Evolutionary conservation across 2,888 invertebrate genomes (phyloP).

Genomic region (Ceramica pisi): DNA sequence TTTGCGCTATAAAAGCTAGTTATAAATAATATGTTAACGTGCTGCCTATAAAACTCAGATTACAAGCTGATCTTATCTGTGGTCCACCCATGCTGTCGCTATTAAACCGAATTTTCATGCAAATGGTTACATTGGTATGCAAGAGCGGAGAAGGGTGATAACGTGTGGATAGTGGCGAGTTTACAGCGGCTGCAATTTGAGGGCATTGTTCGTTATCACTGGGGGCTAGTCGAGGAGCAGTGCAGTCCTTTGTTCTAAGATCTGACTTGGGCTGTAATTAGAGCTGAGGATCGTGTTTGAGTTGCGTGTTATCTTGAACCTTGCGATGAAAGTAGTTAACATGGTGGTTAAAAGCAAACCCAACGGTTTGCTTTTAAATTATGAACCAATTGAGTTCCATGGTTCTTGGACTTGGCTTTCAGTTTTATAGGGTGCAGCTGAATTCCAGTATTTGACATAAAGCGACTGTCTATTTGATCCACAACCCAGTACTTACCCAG

Average conservation of each 20-base stretch:
- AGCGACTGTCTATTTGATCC: too few species aligned
- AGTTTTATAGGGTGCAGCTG: neutral
- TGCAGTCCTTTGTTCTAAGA: slow-evolving; percentile 13
- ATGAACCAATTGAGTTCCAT: too few species aligned
- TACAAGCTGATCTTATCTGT: slow-evolving; percentile 27
- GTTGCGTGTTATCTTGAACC: neutral
- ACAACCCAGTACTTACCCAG: too few species aligned
- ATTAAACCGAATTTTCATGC: slow-evolving; percentile 43
- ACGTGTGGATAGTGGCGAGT: slow-evolving; percentile 2
- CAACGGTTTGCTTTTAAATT: too few species aligned
- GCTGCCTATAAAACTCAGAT: slow-evolving; percentile 13
- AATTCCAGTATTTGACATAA: too few species aligned
- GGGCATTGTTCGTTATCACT: slow-evolving; percentile 21
- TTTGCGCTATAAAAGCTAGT: too few species aligned
- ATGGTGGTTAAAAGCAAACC: too few species aligned
- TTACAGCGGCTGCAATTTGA: slow-evolving; percentile 38
- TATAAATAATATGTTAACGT: slow-evolving; percentile 15
- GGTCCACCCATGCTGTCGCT: neutral
- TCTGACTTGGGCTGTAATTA: slow-evolving; percentile 3
- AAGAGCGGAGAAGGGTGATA: neutral
- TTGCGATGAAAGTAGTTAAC: neutral
- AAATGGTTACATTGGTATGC: slow-evolving; percentile 52
- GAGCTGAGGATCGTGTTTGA: slow-evolving; percentile 10
- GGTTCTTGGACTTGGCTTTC: neutral
- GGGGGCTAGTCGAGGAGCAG: neutral